Evolutionary conservation across 2,888 invertebrate genomes (phyloP).

Genomic region (Mythimna lalbum): DNA sequence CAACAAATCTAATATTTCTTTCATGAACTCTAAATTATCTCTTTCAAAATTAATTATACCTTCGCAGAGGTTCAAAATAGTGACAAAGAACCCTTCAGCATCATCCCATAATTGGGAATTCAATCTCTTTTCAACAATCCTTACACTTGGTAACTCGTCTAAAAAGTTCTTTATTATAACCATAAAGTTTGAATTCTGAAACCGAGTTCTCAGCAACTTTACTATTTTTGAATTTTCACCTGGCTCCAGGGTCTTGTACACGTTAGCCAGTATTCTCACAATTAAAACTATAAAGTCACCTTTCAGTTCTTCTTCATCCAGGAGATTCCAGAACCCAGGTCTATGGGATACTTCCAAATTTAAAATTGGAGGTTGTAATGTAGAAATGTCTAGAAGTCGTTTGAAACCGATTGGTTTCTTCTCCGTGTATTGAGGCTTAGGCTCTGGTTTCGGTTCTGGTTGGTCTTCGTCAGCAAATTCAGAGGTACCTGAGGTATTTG

Average conservation of each 20-base stretch:
- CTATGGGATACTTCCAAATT: slow-evolving; percentile 83
- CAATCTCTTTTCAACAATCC: slow-evolving; percentile 81
- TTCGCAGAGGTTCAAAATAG: slow-evolving; percentile 77
- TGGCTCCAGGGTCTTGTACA: slow-evolving; percentile 78
- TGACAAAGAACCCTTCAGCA: slow-evolving; percentile 78
- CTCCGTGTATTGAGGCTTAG: slow-evolving; percentile 73
- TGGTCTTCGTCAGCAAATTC: slow-evolving; percentile 78
- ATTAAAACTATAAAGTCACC: slow-evolving; percentile 87
- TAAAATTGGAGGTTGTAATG: slow-evolving; percentile 80
- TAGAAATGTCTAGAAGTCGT: slow-evolving; percentile 81
- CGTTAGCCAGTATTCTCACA: slow-evolving; percentile 81
- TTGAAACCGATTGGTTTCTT: slow-evolving; percentile 87
- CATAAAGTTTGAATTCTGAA: slow-evolving; percentile 80
- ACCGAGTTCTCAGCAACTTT: slow-evolving; percentile 75
- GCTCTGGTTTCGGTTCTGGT: slow-evolving; percentile 61
- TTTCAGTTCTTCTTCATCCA: slow-evolving; percentile 81
- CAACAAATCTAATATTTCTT: slow-evolving; percentile 74
- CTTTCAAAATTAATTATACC: slow-evolving; percentile 77
- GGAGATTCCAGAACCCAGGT: slow-evolving; percentile 85
- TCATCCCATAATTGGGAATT: slow-evolving; percentile 86
- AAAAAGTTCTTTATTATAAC: slow-evolving; percentile 78
- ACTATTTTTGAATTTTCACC: slow-evolving; percentile 80
- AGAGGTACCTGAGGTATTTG: slow-evolving; percentile 61
- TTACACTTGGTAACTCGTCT: slow-evolving; percentile 76
- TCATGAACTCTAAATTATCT: slow-evolving; percentile 71